Evolutionary conservation across 2,113 vertebrate species (phyloP), one percentile per base, ranked within the genome.

Genomic region (Stigmatopora argus): DNA sequence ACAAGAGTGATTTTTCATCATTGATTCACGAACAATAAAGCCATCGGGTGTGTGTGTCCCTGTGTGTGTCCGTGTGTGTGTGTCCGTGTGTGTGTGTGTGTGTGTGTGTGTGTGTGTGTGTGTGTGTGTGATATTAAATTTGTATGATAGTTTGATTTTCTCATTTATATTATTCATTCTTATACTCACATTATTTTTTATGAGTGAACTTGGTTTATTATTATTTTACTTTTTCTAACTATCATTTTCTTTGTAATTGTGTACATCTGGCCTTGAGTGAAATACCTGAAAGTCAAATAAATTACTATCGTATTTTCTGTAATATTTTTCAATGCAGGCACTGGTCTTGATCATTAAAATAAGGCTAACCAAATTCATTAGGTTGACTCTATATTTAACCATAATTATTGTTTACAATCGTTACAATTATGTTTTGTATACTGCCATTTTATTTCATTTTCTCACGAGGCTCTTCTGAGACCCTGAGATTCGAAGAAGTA

Each of bases 1-100:
- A 83, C 80, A 85, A 35, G 44, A 77, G 62, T 82, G 73, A 70
- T 82, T 90, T 86, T 90, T 86, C 73, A 84, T 74, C 65, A 64
- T 78, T 86, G 84, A 85, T 80, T 79, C 73, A 62, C 73, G 83
- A 72, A 81, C 85, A 88, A 76, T 81, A 83, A 74, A 77, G 60
- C 52, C 7, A 18, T 18, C 17, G 35, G 57, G 55, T 73, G 72
- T 19, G 26, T 18, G n/a, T 55, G 31, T 38, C 49, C 44, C 26
- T 44, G 14, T 19, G 57, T 60, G 19, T 45, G 56, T 38, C 15
- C 4, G 17, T 19, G 57, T 5, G 60, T 1, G 41, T 23, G 38
- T 18, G 38, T 44, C 9, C 23, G 44, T 18, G 61, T 1, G 57
- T 17, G 8, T 19, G 55, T 15, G 58, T 0, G n/a, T 10, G 58